These are phyloP conservation scores for Papilio aristodemus DNA, from an alignment of 1,140 invertebrate genomes.

Conservation along the genomic window DNA sequence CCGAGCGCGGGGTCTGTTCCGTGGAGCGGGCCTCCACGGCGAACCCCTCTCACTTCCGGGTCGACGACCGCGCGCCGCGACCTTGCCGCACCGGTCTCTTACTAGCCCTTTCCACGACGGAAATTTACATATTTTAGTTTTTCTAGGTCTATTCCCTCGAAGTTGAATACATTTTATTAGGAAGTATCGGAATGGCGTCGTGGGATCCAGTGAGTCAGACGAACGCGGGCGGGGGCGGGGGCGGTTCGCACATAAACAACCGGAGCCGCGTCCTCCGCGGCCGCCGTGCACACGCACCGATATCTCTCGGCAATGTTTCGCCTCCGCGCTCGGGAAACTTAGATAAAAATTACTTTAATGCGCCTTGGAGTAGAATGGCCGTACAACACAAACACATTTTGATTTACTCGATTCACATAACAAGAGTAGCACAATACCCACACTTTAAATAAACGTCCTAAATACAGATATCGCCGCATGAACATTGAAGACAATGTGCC, in stretches of 20 bases:
- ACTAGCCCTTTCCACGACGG: slow-evolving; percentile 36
- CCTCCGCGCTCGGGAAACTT: slow-evolving; percentile 32
- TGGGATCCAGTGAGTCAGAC: slow-evolving; percentile 45
- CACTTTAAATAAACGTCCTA: neutral
- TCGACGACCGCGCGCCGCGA: slow-evolving; percentile 52
- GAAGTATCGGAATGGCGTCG: slow-evolving; percentile 47
- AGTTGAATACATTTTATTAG: slow-evolving; percentile 35
- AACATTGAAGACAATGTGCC: neutral
- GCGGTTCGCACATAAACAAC: slow-evolving; percentile 59
- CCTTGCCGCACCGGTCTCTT: slow-evolving; percentile 44
- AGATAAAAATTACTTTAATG: slow-evolving; percentile 18
- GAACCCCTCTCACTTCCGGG: slow-evolving; percentile 49
- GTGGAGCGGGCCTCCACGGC: slow-evolving; percentile 36
- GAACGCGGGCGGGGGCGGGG: slow-evolving; percentile 37
- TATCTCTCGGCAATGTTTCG: neutral
- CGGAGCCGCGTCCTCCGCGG: slow-evolving; percentile 55
- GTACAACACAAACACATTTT: slow-evolving; percentile 19
- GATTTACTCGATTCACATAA: slow-evolving; percentile 21
- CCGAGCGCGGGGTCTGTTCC: slow-evolving; percentile 38
- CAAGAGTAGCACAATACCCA: neutral
- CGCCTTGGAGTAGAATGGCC: neutral
- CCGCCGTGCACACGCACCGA: slow-evolving; percentile 52
- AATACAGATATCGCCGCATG: neutral
- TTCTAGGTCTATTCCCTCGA: neutral
- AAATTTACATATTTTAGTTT: slow-evolving; percentile 27